Conservation (phyloP, 1,140 invertebrate genomes). For the Tetraneura akinire region DNA sequence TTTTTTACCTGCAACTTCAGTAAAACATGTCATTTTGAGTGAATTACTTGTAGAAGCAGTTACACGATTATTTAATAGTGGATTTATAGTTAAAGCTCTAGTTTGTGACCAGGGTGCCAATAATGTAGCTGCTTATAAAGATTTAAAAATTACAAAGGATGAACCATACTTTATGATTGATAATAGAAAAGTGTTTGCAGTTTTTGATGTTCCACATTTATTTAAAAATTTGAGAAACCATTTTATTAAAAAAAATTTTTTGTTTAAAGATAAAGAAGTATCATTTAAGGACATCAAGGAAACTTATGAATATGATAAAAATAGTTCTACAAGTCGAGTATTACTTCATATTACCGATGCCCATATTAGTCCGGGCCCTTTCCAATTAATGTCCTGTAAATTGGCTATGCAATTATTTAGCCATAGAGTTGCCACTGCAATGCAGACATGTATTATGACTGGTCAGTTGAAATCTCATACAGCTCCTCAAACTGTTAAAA, state of each 20-base stretch:
- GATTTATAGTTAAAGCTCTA: not conserved
- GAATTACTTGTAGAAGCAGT: not conserved
- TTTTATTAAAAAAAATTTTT: slow-evolving; percentile 4
- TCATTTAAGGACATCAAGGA: slow-evolving; percentile 3
- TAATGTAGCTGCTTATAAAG: not conserved
- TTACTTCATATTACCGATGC: not conserved
- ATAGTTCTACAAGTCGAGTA: not conserved
- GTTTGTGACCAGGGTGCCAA: not conserved
- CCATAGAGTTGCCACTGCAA: not conserved
- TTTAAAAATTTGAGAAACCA: slow-evolving; percentile 7
- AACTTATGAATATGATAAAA: not conserved
- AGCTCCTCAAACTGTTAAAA: not conserved
- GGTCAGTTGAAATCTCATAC: not conserved
- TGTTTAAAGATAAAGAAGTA: not conserved
- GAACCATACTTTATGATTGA: not conserved
- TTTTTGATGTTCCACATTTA: not conserved
- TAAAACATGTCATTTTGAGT: not conserved
- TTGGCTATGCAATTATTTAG: slow-evolving; percentile 14
- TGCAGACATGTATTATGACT: slow-evolving; percentile 2
- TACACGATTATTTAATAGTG: not conserved
- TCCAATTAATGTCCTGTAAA: slow-evolving; percentile 14
- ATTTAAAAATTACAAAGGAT: not conserved
- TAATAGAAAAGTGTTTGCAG: not conserved
- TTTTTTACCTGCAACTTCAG: slow-evolving; percentile 8
- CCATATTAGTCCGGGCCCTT: not conserved